Base-by-base conservation (phyloP, 30 jellyfish, hydroid and myxozoan species). In the Catostylus mosaicus region DNA sequence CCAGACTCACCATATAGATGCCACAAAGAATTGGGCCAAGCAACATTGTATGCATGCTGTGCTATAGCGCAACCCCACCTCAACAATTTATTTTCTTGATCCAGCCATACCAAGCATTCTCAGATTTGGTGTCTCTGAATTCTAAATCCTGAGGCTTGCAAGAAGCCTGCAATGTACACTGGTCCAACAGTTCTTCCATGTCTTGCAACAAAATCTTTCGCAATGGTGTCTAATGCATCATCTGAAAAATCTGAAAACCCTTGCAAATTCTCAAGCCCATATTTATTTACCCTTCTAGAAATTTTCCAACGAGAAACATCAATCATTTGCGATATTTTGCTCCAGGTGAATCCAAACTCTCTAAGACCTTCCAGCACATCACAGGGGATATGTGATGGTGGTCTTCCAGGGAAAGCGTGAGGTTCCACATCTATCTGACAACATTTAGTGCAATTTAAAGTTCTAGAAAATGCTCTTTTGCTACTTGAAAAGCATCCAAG, bases 391-490 rank as follows among this genome's bases (percentile, higher is more conserved):
- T 7, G 26, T 3, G 18, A 33, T 4, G 63, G 31, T 18, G 61
- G 81, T 35, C 81, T 36, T 35, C 81, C 81, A 30, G 81, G 77
- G n/a, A n/a, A n/a, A n/a, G n/a, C n/a, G n/a, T n/a, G n/a, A n/a
- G n/a, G n/a, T n/a, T n/a, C n/a, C n/a, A n/a, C n/a, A n/a, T n/a
- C n/a, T n/a, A n/a, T n/a, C n/a, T n/a, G n/a, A n/a, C n/a, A n/a
- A n/a, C n/a, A n/a, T n/a, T n/a, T n/a, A n/a, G n/a, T n/a, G n/a
- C n/a, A n/a, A n/a, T n/a, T n/a, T n/a, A n/a, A n/a, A n/a, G n/a
- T n/a, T n/a, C n/a, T n/a, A n/a, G n/a, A n/a, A n/a, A n/a, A n/a
- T n/a, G n/a, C n/a, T n/a, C n/a, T n/a, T n/a, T n/a, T n/a, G n/a
- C n/a, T n/a, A n/a, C n/a, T n/a, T n/a, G n/a, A n/a, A n/a, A n/a